Evolutionary conservation across 2,888 invertebrate genomes (phyloP), one percentile per base, ranked within the genome.

Genomic region (Callimorpha dominula): DNA sequence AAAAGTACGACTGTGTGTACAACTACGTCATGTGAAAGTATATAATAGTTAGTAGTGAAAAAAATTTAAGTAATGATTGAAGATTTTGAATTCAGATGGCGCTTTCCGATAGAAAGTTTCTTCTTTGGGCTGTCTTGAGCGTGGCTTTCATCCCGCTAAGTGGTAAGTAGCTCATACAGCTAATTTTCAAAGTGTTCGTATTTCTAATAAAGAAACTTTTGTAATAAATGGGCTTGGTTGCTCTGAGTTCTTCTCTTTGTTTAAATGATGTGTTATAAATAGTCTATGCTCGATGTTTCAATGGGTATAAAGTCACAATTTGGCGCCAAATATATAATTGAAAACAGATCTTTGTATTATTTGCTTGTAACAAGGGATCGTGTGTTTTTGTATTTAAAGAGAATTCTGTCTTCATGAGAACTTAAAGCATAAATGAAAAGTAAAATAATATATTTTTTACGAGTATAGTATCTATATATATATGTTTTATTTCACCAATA

Each of bases 81-180:
- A 68, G 83, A 81, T 82, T 87, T 87, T 81, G 79, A 82, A 85
- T 87, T 86, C 88, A 90, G 89, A 92, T 92, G 92, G 88, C 84
- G 88, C 71, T 82, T 77, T 78, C 70, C 71, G 81, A 78, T 77
- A 71, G 73, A 80, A 89, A 90, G 84, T 88, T 90, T 78, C 82
- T 84, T 78, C 75, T 86, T 79, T 85, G 84, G 82, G 83, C 87
- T 83, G 82, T 90, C 77, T 78, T 88, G 76, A 82, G 88, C 83
- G 87, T 89, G 86, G 86, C 89, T 82, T 89, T 94, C 89, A 90
- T 94, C 88, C 90, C 90, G 81, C 87, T 94, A 87, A 93, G 92
- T 92, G 94, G 94, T 95, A 88, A 94, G 94, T 93, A 84, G 70
- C 79, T 84, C 75, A 77, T 81, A 81, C 76, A 86, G 81, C 89